Evolutionary conservation across 2,888 invertebrate species (phyloP), one percentile per base, ranked within the genome.

Genomic region (Eupithecia dodoneata): DNA sequence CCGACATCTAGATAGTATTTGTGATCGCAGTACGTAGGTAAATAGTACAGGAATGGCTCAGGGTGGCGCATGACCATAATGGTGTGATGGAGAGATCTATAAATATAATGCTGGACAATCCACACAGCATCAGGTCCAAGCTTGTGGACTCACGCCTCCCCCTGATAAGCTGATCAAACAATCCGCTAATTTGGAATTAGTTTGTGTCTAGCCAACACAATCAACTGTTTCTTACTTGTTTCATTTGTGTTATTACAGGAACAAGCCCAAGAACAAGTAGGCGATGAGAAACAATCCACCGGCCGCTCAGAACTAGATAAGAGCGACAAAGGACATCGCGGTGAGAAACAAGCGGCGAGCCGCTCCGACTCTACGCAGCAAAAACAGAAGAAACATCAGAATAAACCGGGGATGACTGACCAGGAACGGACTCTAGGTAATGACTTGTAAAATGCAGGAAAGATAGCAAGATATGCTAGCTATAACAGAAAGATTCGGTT

Each of bases 281-380:
- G 96, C 2, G 96, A 96, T 82, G 95, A 95, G 69, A 96, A 96
- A 79, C 96, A 97, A 79, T 97, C 97, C 0, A 95, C 96, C 2
- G 98, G 98, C 0, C 97, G 97, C 72, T 97, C 98, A 0, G 97
- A 98, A 84, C 95, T 97, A 79, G 97, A 97, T 83, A 96, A 97
- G 84, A 96, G 96, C 76, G 96, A 97, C 67, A 96, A 95, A 63
- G 97, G 97, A 0, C 97, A 98, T 86, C 96, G 97, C 72, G 96
- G 96, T 2, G 92, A 91, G 75, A 94, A 93, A 79, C 92, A 92
- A 77, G 92, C 89, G 2, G 90, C 93, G 0, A 89, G 88, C 65
- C 86, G 91, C 41, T 91, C 95, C 0, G 95, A 93, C 6, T 87
- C 88, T 15, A 81, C 92, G 65, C 87, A 93, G 67, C 91, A 95